Conservation (phyloP, 2,113 vertebrate species). For the Galbula dea region DNA sequence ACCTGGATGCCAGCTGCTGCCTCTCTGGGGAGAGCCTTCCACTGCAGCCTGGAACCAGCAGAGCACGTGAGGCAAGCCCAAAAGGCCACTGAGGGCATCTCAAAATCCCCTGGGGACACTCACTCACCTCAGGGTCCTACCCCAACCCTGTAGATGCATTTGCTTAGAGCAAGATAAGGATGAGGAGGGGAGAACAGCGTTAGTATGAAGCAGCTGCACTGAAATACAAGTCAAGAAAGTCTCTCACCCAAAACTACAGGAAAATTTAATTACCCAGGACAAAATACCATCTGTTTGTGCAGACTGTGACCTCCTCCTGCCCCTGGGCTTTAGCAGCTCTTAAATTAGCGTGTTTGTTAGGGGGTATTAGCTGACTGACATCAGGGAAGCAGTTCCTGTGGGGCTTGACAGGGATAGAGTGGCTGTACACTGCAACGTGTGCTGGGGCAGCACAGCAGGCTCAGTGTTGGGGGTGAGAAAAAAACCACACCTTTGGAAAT, state of each 20-base stretch:
- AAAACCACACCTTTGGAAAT: neutral
- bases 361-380: neutral
- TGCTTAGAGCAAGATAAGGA: neutral
- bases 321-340: conserved; percentile 15
- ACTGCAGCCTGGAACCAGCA: neutral
- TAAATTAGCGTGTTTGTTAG: conserved; percentile 15
- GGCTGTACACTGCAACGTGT: neutral
- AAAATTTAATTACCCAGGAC: conserved; percentile 52
- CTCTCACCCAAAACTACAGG: neutral
- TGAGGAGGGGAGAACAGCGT: neutral
- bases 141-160: neutral
- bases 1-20: neutral
- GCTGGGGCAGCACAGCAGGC: rapidly evolving
- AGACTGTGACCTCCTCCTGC: neutral
- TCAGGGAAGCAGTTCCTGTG: neutral
- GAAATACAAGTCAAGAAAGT: neutral
- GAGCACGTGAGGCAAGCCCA: rapidly evolving
- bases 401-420: rapidly evolving
- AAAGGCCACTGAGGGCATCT: neutral
- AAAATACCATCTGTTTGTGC: conserved; percentile 52
- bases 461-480: rapidly evolving
- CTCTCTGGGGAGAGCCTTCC: rapidly evolving
- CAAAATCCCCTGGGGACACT: rapidly evolving
- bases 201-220: neutral
- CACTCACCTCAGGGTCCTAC: rapidly evolving